A percentile compares a stretch with the other conserved stretches of the same genome.
Evolutionary conservation across 2,113 vertebrate genomes (phyloP).

Genomic region (Lophotis ruficrista): DNA sequence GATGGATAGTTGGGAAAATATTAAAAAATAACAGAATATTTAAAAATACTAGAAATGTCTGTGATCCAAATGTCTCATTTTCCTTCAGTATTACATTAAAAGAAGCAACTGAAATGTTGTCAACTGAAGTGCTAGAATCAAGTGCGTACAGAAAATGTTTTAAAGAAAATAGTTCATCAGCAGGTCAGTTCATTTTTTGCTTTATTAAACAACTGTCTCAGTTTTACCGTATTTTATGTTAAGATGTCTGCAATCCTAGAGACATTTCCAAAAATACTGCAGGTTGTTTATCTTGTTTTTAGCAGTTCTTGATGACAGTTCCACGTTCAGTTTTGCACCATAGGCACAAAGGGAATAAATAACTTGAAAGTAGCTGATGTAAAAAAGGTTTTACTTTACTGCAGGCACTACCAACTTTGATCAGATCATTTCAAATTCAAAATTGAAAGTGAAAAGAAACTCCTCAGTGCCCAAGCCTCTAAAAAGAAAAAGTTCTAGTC

Average conservation of each 20-base stretch:
- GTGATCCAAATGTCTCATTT: neutral
- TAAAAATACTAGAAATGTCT: neutral
- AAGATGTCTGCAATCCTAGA: neutral
- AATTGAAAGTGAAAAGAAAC: neutral
- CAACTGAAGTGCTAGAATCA: neutral
- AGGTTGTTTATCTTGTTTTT: slow-evolving; percentile 12
- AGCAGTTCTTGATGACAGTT: slow-evolving; percentile 16
- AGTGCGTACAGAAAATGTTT: neutral
- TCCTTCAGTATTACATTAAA: neutral
- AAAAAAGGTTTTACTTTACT: slow-evolving; percentile 15
- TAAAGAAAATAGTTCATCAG: neutral
- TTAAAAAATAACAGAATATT: neutral
- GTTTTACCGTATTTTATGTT: neutral
- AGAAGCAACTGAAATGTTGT: neutral
- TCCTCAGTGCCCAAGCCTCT: neutral
- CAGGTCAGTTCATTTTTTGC: neutral
- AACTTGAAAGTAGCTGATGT: slow-evolving; percentile 35
- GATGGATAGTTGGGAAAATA: neutral
- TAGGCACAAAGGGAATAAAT: slow-evolving; percentile 51
- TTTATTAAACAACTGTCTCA: neutral
- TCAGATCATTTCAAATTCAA: neutral
- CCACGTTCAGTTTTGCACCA: slow-evolving; percentile 20
- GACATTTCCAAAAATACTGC: slow-evolving; percentile 36
- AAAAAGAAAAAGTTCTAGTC: neutral
- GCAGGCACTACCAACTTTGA: slow-evolving; percentile 36